These are phyloP conservation scores for Maccullochella peelii DNA, from an alignment of 2,113 vertebrate species.

Conservation along the genomic window DNA sequence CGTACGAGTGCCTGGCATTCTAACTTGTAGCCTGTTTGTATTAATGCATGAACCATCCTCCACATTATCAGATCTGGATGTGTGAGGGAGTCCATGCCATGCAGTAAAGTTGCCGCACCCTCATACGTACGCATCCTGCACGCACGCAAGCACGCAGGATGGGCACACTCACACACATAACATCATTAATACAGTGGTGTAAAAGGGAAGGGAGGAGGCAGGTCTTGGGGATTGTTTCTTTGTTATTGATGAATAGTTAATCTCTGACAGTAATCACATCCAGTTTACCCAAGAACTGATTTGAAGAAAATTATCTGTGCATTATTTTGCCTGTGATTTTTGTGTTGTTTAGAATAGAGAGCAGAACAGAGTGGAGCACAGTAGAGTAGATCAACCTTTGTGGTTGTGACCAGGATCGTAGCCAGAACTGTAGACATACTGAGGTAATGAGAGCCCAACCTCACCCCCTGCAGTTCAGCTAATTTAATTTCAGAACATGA, in stretches of 20 bases:
- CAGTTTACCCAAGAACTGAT: not conserved
- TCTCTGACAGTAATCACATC: not conserved
- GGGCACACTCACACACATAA: conserved; percentile 27
- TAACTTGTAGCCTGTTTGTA: not conserved
- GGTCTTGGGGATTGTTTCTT: conserved; percentile 34
- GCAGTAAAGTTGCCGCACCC: conserved; percentile 83
- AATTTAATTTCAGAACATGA: not conserved
- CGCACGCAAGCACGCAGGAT: conserved; percentile 62
- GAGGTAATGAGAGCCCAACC: not conserved
- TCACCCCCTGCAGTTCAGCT: not conserved
- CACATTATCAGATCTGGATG: conserved; percentile 53
- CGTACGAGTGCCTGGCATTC: not conserved
- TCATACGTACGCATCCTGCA: conserved; percentile 66
- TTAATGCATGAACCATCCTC: not conserved
- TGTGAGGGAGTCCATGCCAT: conserved; percentile 68
- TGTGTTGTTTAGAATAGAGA: not conserved
- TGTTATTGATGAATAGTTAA: conserved; percentile 42
- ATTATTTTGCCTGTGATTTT: not conserved
- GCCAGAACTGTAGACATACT: not conserved
- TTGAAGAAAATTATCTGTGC: not conserved
- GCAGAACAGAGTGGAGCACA: not conserved
- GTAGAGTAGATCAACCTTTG: not conserved
- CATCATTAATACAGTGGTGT: conserved; percentile 34
- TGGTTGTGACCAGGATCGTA: not conserved
- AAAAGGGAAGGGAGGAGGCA: conserved; percentile 22